Evolutionary conservation across 2,888 invertebrate genomes (phyloP).

Genomic region (Meiosimyza decipiens): DNA sequence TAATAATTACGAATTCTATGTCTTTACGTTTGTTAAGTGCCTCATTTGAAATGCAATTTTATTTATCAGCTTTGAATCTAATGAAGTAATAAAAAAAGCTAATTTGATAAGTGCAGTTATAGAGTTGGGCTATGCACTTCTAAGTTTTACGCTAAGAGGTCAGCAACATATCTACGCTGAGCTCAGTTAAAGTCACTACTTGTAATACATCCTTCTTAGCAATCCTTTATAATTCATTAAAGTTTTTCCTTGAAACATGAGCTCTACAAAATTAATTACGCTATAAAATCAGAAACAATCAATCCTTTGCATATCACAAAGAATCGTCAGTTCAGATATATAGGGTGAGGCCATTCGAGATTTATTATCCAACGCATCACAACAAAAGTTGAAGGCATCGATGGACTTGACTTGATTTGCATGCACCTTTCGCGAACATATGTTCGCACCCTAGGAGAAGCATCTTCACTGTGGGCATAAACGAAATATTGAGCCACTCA

Average conservation of each 20-base stretch:
- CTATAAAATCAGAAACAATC: not conserved
- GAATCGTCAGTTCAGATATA: not conserved
- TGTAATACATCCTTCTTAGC: too few relatives aligned
- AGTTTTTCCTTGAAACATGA: too few relatives aligned
- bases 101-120: too few relatives aligned
- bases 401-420: constrained; percentile 6
- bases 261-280: too few relatives aligned
- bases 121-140: too few relatives aligned
- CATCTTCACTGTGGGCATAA: not conserved
- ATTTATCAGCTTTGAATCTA: not conserved
- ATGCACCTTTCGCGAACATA: constrained; percentile 23
- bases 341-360: not conserved
- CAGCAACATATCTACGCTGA: too few relatives aligned
- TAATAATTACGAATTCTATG: too few relatives aligned
- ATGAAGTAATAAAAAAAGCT: constrained; percentile 10
- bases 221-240: too few relatives aligned
- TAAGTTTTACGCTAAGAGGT: too few relatives aligned
- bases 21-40: too few relatives aligned
- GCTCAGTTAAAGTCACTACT: too few relatives aligned
- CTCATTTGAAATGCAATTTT: too few relatives aligned
- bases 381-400: not conserved
- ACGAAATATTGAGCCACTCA: not conserved
- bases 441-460: constrained; percentile 17
- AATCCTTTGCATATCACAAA: not conserved
- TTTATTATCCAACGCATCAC: not conserved